Evolutionary conservation across 2,113 vertebrate genomes (phyloP).

Genomic region (Pipra filicauda): DNA sequence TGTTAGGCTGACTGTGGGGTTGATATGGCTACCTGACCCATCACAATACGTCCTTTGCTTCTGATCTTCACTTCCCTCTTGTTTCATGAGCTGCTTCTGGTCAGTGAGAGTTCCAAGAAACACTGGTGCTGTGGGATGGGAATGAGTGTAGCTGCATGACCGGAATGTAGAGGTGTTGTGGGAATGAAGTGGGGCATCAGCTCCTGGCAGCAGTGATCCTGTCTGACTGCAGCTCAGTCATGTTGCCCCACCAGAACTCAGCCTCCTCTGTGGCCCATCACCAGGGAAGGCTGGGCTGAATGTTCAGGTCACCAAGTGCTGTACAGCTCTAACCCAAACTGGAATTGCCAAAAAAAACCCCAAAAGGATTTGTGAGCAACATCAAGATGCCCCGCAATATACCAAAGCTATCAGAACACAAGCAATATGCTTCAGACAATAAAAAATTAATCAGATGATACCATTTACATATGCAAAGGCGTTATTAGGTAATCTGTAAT

Average conservation of each 20-base stretch:
- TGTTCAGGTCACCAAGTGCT: accelerated
- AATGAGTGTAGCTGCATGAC: background rate
- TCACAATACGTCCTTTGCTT: background rate
- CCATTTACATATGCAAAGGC: background rate
- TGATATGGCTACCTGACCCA: background rate
- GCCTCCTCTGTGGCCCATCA: background rate
- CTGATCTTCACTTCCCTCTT: background rate
- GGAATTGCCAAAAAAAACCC: background rate
- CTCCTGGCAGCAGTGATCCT: background rate
- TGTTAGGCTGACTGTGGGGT: background rate
- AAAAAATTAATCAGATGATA: background rate
- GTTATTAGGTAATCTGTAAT: background rate
- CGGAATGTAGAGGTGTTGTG: background rate
- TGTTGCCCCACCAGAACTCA: background rate
- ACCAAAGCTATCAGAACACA: background rate
- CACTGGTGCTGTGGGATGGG: background rate
- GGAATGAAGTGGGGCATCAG: background rate
- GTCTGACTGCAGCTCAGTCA: background rate
- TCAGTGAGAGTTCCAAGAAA: background rate
- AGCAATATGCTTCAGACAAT: background rate
- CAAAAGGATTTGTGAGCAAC: background rate
- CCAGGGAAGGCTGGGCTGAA: background rate
- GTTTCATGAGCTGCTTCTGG: background rate
- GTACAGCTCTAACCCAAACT: background rate
- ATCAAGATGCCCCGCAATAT: background rate